These are phyloP conservation scores for Polyodon spathula DNA, from an alignment of 2,113 vertebrate species.

Conservation along the genomic window DNA sequence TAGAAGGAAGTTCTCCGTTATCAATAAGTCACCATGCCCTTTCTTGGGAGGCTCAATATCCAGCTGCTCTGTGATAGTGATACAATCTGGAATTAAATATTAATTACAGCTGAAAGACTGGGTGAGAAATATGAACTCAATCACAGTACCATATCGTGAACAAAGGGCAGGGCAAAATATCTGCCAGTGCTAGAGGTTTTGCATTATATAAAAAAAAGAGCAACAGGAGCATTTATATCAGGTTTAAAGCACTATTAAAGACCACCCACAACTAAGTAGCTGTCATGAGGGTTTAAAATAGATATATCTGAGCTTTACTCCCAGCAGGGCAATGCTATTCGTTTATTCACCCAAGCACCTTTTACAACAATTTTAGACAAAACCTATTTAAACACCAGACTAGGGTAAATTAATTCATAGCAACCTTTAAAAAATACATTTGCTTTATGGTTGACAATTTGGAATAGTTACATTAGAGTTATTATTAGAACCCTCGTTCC, in stretches of 20 bases:
- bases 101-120: slow-evolving; percentile 74
- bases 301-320: slow-evolving; percentile 1
- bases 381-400: too few relatives aligned
- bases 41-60: slow-evolving; percentile 40
- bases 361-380: too few relatives aligned
- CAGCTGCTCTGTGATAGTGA: slow-evolving; percentile 52
- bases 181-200: slow-evolving; percentile 40
- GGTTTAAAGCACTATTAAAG: slow-evolving; percentile 43
- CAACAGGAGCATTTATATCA: slow-evolving; percentile 40
- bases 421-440: too few relatives aligned
- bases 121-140: slow-evolving; percentile 70
- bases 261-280: slow-evolving; percentile 46
- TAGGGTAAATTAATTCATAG: too few relatives aligned
- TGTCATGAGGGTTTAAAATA: slow-evolving; percentile 21
- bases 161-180: slow-evolving; percentile 60
- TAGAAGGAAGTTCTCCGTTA: slow-evolving; percentile 45
- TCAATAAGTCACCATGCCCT: slow-evolving; percentile 42
- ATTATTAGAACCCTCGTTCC: too few relatives aligned
- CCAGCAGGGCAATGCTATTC: too few relatives aligned
- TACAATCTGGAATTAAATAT: slow-evolving; percentile 82
- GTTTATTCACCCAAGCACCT: too few relatives aligned
- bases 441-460: too few relatives aligned
- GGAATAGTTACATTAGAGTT: too few relatives aligned
- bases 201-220: slow-evolving; percentile 46
- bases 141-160: slow-evolving; percentile 66